These are phyloP conservation scores for Dolomedes plantarius DNA, from an alignment of 2,888 invertebrate genomes.

Conservation along the genomic window DNA sequence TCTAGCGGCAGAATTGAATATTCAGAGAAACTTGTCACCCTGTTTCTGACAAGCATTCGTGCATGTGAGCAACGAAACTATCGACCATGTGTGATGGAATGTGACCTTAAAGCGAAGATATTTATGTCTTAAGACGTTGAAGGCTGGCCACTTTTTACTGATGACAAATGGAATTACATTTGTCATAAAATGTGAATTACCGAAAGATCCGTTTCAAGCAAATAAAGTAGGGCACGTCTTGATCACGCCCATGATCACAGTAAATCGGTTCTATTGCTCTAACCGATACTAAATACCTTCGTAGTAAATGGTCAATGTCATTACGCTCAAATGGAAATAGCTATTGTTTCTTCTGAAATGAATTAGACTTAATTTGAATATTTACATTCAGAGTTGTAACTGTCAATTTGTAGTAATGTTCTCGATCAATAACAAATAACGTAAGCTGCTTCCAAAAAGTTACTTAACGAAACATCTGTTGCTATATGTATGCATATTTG, in stretches of 20 bases:
- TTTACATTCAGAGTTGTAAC: no score
- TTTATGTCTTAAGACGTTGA: constrained; percentile 31
- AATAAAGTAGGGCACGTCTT: constrained; percentile 26
- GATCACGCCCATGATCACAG: constrained; percentile 36
- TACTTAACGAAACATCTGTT: no score
- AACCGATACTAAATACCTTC: background rate
- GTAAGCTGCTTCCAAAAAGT: no score
- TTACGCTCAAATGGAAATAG: no score
- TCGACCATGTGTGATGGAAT: constrained; percentile 23
- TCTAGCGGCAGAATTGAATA: no score
- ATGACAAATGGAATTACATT: constrained; percentile 27
- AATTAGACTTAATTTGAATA: no score
- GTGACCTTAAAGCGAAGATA: constrained; percentile 39
- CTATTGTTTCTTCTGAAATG: no score
- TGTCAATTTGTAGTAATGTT: no score
- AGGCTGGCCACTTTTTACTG: constrained; percentile 4
- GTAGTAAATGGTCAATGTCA: background rate
- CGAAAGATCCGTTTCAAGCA: background rate
- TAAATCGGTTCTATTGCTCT: background rate
- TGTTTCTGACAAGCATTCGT: constrained; percentile 21
- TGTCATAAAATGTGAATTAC: constrained; percentile 24
- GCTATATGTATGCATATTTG: no score
- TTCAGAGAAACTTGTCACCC: constrained; percentile 12
- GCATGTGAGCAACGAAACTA: constrained; percentile 10
- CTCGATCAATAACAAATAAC: no score